Base-by-base conservation (phyloP, 2,113 vertebrate species). In the Grus americana region DNA sequence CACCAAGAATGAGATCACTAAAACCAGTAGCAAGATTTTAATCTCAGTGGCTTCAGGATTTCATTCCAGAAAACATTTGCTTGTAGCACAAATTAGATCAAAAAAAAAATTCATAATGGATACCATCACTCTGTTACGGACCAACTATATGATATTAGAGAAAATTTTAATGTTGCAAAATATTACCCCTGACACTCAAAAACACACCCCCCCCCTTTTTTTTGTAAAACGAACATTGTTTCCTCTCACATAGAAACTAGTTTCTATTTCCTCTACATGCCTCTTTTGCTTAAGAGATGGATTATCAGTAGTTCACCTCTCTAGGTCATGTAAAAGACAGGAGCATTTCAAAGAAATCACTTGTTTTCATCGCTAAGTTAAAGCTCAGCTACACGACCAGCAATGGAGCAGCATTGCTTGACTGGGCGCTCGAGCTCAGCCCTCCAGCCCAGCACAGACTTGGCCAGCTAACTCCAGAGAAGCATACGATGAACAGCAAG, bases 251-350 rank as follows among this genome's bases (percentile, higher is more conserved):
- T 12, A 95, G 30, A 96, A 95, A 84, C 34, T 55, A 90, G 70
- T 97, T 96, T 92, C 91, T 90, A 75, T 96, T 98, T 97, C 90
- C 86, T 40, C 87, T 96, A 95, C 95, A 70, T 23, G 72, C 16
- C 29, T 78, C 36, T 88, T 84, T 63, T 59, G 30, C 19, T 92
- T 86, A 29, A 87, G 73, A 68, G 94, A 89, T 92, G 44, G 50
- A 78, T 86, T 86, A 90, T 89, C 87, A 96, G 61, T 38, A 75
- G 55, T 15, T 90, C 75, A 63, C 19, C 54, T 92, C 67, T 73
- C 55, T 36, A 83, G 95, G 92, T 92, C 88, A 89, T 30, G 32
- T 20, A 63, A 68, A 24, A 92, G 68, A 30, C 71, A 88, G 62
- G 17, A 15, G 9, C 73, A 13, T 91, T 96, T 96, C 89, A 79